A percentile compares a stretch with the other conserved stretches of the same genome.
Evolutionary conservation across 2,888 invertebrate genomes (phyloP).

Genomic region (Tinea trinotella): DNA sequence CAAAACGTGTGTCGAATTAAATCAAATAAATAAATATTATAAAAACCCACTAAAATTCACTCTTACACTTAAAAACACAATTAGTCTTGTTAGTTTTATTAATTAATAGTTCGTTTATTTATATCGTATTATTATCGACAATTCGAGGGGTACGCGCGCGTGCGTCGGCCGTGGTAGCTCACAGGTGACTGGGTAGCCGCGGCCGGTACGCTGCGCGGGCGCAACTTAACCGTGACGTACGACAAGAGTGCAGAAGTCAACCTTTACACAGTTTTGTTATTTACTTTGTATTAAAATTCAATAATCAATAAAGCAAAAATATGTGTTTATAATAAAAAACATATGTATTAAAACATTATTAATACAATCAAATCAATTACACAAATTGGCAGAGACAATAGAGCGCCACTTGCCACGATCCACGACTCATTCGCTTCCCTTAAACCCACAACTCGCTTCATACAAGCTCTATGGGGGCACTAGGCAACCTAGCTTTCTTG

Average conservation of each 20-base stretch:
- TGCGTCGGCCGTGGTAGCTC: constrained; percentile 49
- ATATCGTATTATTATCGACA: constrained; percentile 35
- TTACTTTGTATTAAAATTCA: background rate
- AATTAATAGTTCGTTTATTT: constrained; percentile 38
- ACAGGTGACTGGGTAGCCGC: constrained; percentile 55
- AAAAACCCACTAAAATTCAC: background rate
- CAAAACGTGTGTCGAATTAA: constrained; percentile 44
- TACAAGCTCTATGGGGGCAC: no score
- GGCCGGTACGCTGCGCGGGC: constrained; percentile 25
- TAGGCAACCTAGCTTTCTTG: no score
- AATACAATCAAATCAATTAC: no score
- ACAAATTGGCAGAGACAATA: no score
- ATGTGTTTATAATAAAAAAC: no score
- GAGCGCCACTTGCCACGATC: no score
- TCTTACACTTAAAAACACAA: constrained; percentile 26
- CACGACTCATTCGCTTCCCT: no score
- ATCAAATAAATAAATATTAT: background rate
- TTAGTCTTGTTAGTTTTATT: constrained; percentile 41
- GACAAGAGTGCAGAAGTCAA: background rate
- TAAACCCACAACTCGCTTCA: no score
- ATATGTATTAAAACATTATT: no score
- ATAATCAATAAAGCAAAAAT: no score
- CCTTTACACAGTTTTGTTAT: background rate
- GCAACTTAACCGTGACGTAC: constrained; percentile 49
- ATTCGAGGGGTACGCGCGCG: constrained; percentile 36